These are phyloP conservation scores for Autographa gamma DNA, from an alignment of 2,888 invertebrate species.

Conservation along the genomic window DNA sequence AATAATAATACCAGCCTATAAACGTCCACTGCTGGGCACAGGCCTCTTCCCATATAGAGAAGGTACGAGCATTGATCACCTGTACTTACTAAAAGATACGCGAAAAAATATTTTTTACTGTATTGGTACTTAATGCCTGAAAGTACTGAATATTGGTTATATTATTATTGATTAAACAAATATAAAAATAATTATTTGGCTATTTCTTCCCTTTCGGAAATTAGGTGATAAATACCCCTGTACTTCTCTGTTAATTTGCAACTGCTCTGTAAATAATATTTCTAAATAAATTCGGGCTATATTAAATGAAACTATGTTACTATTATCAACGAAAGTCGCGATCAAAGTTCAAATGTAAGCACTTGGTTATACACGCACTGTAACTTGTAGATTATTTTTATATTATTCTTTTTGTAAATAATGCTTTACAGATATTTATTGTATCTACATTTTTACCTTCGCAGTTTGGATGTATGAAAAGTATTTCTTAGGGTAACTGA, in stretches of 20 bases:
- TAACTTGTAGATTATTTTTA: constrained; percentile 6
- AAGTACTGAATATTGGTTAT: too few relatives aligned
- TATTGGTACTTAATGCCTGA: too few relatives aligned
- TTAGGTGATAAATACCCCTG: too few relatives aligned
- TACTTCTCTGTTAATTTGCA: not conserved
- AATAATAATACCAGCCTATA: too few relatives aligned
- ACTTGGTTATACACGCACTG: constrained; percentile 54
- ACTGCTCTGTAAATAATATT: not conserved
- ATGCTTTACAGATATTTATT: not conserved
- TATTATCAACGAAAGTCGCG: constrained; percentile 53
- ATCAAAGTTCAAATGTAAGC: constrained; percentile 54
- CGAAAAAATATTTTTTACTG: too few relatives aligned
- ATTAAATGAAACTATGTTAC: not conserved
- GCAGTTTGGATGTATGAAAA: not conserved
- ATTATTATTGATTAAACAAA: too few relatives aligned
- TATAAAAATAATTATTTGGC: too few relatives aligned
- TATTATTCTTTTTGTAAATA: not conserved
- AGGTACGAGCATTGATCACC: too few relatives aligned
- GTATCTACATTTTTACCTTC: constrained; percentile 9
- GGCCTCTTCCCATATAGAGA: too few relatives aligned
- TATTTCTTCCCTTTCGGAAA: too few relatives aligned
- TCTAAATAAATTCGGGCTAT: not conserved
- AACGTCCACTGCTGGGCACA: too few relatives aligned
- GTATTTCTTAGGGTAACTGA: not conserved
- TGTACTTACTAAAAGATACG: too few relatives aligned